Conservation (phyloP, 1,140 invertebrate species). For the Euwallacea fornicatus region DNA sequence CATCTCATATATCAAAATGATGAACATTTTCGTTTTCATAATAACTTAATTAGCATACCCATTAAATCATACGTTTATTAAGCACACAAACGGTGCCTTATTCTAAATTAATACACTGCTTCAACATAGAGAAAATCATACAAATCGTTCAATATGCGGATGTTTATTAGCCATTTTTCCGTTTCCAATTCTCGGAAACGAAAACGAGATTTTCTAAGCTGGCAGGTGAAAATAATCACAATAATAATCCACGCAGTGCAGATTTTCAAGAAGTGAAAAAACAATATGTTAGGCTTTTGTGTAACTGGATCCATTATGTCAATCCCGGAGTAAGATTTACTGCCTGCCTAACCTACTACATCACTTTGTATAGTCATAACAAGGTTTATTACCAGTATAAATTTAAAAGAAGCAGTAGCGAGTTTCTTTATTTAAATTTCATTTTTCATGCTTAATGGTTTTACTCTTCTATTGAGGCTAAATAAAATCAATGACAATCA, state of each 20-base stretch:
- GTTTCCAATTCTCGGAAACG: constrained; percentile 4
- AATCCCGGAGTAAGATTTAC: constrained; percentile 28
- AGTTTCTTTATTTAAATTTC: background rate
- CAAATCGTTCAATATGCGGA: too few species aligned
- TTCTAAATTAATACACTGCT: too few species aligned
- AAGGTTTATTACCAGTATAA: constrained; percentile 30
- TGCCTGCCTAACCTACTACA: constrained; percentile 20
- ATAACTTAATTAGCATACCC: too few species aligned
- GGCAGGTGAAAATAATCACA: constrained; percentile 19
- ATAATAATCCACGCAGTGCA: constrained; percentile 12
- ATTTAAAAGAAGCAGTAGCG: constrained; percentile 27
- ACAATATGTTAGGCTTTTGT: constrained; percentile 25
- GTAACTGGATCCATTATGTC: constrained; percentile 33
- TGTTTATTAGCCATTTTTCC: background rate
- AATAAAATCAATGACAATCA: too few species aligned
- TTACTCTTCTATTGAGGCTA: background rate
- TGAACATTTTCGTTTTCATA: too few species aligned
- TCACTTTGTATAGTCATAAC: constrained; percentile 36
- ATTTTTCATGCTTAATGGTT: constrained; percentile 1
- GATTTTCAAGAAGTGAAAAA: constrained; percentile 22
- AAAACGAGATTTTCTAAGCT: constrained; percentile 11
- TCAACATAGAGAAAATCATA: too few species aligned
- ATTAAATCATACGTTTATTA: too few species aligned
- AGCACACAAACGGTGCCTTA: too few species aligned
- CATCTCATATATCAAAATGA: too few species aligned